phyloP scores from a whole-genome alignment of 1,140 invertebrate species.

The Drosophila repleta region DNA sequence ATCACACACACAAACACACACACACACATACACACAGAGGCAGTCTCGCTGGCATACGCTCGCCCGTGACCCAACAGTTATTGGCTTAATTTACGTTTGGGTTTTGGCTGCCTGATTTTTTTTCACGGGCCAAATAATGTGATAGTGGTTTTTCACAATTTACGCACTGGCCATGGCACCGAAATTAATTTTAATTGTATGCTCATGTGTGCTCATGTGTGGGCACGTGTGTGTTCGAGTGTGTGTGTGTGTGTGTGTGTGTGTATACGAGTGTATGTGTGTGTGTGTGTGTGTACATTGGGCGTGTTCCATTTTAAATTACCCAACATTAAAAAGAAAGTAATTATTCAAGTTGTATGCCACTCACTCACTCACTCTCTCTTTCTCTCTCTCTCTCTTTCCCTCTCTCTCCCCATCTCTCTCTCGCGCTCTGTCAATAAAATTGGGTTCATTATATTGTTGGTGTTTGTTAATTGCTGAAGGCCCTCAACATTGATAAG shows the following conservation, averaged over 20 bases:
- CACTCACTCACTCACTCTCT: slow-evolving; percentile 16
- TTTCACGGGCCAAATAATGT: slow-evolving; percentile 70
- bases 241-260: slow-evolving; percentile 25
- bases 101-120: slow-evolving; percentile 60
- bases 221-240: slow-evolving; percentile 7
- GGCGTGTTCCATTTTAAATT: slow-evolving; percentile 30
- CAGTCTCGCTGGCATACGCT: slow-evolving; percentile 15
- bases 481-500: slow-evolving; percentile 58
- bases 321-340: slow-evolving; percentile 72
- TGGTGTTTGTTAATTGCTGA: slow-evolving; percentile 77
- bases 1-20: slow-evolving; percentile 46
- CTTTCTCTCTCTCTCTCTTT: neutral
- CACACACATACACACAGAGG: slow-evolving; percentile 6
- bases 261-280: slow-evolving; percentile 32
- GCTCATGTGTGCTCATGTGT: slow-evolving; percentile 49
- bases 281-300: slow-evolving; percentile 26
- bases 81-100: slow-evolving; percentile 78
- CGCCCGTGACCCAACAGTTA: slow-evolving; percentile 45
- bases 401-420: neutral
- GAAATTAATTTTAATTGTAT: slow-evolving; percentile 80
- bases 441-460: slow-evolving; percentile 74
- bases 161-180: slow-evolving; percentile 71
- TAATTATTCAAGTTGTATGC: slow-evolving; percentile 78
- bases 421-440: slow-evolving; percentile 32
- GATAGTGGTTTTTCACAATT: slow-evolving; percentile 80